Base-by-base conservation (phyloP, 2,888 invertebrate genomes). In the Agonopterix alstromeriana region DNA sequence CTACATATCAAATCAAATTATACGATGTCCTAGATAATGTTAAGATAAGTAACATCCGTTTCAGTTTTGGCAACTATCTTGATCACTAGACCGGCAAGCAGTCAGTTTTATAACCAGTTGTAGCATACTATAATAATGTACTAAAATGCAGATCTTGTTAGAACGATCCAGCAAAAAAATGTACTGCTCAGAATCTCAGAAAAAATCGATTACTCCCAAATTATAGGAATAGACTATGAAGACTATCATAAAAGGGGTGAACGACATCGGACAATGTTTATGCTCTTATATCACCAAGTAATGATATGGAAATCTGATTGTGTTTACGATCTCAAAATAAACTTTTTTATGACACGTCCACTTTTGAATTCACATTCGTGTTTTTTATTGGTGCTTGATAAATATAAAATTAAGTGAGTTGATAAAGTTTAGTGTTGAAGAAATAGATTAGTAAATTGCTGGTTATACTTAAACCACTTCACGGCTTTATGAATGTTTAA, bases 261-360 rank as follows among this genome's bases (percentile, higher is more conserved):
- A 74, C 49, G 74, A 69, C 74, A 67, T 64, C 45, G 55, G 57
- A 71, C 70, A 69, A 65, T 73, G 68, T 72, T 64, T 56, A 61
- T 52, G 55, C 50, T 60, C 61, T 64, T 63, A 65, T 63, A 62
- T 63, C 56, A 52, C 57, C 56, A 61, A 60, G 60, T 68, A 65
- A 70, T 67, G 67, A 62, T 70, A 76, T 72, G 70, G 67, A 73
- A 78, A 78, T 76, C 63, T 67, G 67, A 68, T 72, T 66, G 57
- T 65, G 64, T 71, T 73, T 70, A 75, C 54, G 56, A 56, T 62
- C 54, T 57, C 51, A 58, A 51, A 66, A 68, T 68, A 72, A 70
- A 70, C 62, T 47, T 60, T 70, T 75, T 74, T 75, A 74, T 68
- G 57, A 48, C 55, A 48, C 52, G 55, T 67, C 61, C 56, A 55